Conservation (phyloP, 1,140 invertebrate genomes). For the Drosophila kanapiae region DNA sequence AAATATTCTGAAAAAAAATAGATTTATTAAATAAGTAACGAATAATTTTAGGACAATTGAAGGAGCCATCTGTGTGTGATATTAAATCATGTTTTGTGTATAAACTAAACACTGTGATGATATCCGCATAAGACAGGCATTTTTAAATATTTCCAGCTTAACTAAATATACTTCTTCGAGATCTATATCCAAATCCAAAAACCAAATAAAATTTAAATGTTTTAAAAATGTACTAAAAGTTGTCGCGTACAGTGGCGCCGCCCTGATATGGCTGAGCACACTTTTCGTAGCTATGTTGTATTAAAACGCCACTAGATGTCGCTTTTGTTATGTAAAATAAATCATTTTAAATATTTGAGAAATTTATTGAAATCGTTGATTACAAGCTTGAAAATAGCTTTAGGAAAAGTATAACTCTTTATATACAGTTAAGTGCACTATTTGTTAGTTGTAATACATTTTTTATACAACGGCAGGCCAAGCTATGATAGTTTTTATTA, state of each 20-base stretch:
- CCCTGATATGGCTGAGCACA: not conserved
- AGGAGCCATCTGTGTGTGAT: not conserved
- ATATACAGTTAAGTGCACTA: too few relatives aligned
- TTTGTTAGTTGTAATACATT: too few relatives aligned
- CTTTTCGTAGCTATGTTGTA: not conserved
- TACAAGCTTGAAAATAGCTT: not conserved
- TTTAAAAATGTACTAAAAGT: not conserved
- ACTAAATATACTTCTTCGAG: fast-evolving
- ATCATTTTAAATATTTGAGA: not conserved
- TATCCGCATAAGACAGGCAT: too few relatives aligned
- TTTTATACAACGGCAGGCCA: too few relatives aligned
- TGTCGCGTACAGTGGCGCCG: not conserved
- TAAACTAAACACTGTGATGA: not conserved
- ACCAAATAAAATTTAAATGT: too few relatives aligned
- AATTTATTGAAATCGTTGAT: not conserved
- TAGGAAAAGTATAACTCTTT: too few relatives aligned
- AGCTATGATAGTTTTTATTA: too few relatives aligned
- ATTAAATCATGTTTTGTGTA: not conserved
- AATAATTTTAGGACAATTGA: not conserved
- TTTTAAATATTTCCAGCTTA: not conserved
- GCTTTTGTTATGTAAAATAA: not conserved
- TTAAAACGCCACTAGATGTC: not conserved
- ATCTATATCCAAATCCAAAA: not conserved
- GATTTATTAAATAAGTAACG: too few relatives aligned
- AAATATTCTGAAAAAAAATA: too few relatives aligned